Evolutionary conservation across 92 coral and sea anemone species (phyloP).

Genomic region (Actinostola sp.): DNA sequence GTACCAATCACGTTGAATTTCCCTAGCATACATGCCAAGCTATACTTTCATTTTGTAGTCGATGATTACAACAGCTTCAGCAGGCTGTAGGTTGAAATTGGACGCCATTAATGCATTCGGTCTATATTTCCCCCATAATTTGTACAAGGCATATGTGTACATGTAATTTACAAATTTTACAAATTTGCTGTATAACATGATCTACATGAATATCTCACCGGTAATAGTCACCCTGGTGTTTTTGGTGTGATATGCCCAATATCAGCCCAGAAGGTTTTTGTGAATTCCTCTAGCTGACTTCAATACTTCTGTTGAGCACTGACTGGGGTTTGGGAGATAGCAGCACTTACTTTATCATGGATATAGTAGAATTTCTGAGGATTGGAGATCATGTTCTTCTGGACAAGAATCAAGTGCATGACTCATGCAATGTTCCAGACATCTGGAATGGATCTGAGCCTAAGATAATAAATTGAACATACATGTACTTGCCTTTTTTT

Average conservation of each 20-base stretch:
- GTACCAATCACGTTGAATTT: conserved; percentile 38
- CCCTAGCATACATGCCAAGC: conserved; percentile 27
- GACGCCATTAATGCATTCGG: not conserved
- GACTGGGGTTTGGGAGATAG: conserved; percentile 23
- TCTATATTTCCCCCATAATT: not conserved
- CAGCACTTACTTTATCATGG: conserved; percentile 23
- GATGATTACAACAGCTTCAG: conserved; percentile 34
- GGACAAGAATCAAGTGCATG: conserved; percentile 43
- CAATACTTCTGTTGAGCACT: conserved; percentile 1
- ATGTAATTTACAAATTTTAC: not conserved
- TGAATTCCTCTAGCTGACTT: conserved; percentile 20
- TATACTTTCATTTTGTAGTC: conserved; percentile 48
- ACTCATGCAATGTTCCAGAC: conserved; percentile 36
- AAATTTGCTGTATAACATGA: no score
- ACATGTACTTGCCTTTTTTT: no score
- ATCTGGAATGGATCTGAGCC: conserved; percentile 33
- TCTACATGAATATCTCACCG: no score
- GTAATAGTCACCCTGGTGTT: conserved; percentile 53
- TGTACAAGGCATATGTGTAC: not conserved
- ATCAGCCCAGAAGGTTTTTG: conserved; percentile 29
- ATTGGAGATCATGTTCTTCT: conserved; percentile 23
- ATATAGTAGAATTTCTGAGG: conserved; percentile 22
- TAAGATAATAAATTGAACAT: not conserved
- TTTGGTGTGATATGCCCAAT: conserved; percentile 41
- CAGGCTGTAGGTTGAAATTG: conserved; percentile 15